Conservation (phyloP, 2,888 invertebrate genomes). For the Alentia gelatinosa region DNA sequence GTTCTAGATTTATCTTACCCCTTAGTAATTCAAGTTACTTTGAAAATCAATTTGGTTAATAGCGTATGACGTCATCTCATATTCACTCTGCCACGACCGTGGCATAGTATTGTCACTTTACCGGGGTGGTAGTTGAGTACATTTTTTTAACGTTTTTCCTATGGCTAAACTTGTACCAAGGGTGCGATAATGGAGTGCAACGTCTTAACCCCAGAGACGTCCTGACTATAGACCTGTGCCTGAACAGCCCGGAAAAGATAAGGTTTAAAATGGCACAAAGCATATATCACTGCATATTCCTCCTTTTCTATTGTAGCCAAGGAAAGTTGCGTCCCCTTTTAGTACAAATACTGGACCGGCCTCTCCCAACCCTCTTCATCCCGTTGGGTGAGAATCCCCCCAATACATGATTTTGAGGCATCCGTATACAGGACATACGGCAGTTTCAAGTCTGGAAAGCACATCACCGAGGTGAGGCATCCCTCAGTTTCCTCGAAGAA, state of each 20-base stretch:
- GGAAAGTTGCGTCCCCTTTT: background rate
- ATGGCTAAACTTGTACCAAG: too few species aligned
- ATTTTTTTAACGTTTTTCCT: too few species aligned
- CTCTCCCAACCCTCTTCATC: conserved; percentile 36
- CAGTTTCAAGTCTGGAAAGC: conserved; percentile 63
- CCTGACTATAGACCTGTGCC: too few species aligned
- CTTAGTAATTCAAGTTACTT: too few species aligned
- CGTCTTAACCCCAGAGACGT: too few species aligned
- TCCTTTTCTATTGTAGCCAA: background rate
- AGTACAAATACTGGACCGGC: background rate
- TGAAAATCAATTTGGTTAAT: too few species aligned
- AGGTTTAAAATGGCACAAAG: background rate
- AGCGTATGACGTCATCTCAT: too few species aligned
- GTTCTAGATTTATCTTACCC: too few species aligned
- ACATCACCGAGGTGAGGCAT: conserved; percentile 62
- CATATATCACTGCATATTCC: background rate
- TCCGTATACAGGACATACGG: conserved; percentile 65
- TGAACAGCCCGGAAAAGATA: conserved; percentile 54
- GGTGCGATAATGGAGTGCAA: too few species aligned
- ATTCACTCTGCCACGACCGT: too few species aligned
- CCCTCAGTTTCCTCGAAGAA: conserved; percentile 54
- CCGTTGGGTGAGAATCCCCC: conserved; percentile 63
- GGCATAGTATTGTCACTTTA: too few species aligned
- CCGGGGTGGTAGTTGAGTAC: too few species aligned
- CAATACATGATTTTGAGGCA: conserved; percentile 62